Evolutionary conservation across 1,140 invertebrate genomes (phyloP).

Genomic region (Halesus radiatus): DNA sequence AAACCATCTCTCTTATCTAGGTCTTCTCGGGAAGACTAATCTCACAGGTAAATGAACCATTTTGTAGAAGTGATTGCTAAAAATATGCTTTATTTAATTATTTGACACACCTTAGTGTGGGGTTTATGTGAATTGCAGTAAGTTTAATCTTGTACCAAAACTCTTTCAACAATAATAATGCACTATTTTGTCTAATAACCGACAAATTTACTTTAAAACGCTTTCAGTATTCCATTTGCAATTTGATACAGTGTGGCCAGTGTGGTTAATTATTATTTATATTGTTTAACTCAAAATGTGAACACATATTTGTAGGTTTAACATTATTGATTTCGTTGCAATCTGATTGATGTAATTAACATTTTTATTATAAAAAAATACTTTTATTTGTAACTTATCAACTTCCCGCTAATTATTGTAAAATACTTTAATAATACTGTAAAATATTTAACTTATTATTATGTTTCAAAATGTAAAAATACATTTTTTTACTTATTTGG

Average conservation of each 20-base stretch:
- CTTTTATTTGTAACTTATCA: not conserved
- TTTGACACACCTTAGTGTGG: slow-evolving; percentile 7
- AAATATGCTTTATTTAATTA: slow-evolving; percentile 41
- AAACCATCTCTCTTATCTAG: slow-evolving; percentile 65
- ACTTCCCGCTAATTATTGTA: not conserved
- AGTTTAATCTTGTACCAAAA: too few relatives aligned
- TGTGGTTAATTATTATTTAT: too few relatives aligned
- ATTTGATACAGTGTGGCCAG: too few relatives aligned
- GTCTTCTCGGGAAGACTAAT: slow-evolving; percentile 73
- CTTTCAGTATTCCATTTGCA: too few relatives aligned
- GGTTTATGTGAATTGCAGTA: slow-evolving; percentile 5
- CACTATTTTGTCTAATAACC: too few relatives aligned
- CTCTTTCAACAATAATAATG: too few relatives aligned
- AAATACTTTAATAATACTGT: too few relatives aligned
- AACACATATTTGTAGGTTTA: not conserved
- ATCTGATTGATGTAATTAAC: slow-evolving; percentile 24
- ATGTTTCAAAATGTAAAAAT: too few relatives aligned
- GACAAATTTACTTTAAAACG: too few relatives aligned
- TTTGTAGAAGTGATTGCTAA: slow-evolving; percentile 40
- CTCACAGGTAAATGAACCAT: slow-evolving; percentile 67
- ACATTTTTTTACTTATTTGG: too few relatives aligned
- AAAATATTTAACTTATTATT: too few relatives aligned
- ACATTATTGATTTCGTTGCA: not conserved
- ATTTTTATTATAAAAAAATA: not conserved
- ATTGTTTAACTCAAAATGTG: too few relatives aligned